Conservation (phyloP, 1,140 invertebrate species). For the Ooceraea biroi region DNA sequence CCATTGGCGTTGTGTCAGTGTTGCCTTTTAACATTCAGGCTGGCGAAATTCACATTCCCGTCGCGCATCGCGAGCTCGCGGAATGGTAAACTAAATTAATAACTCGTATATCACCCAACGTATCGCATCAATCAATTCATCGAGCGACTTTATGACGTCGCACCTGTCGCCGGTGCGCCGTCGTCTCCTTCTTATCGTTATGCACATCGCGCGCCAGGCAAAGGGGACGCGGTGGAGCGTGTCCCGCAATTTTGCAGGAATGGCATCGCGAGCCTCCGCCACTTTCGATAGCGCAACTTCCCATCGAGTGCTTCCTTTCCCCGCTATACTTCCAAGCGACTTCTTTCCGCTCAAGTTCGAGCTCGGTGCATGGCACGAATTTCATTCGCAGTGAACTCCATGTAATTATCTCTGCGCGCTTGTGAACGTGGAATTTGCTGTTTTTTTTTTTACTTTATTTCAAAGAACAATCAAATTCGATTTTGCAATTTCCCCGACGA, state of each 20-base stretch:
- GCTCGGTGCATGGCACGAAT: no score
- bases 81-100: constrained; percentile 43
- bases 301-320: background rate
- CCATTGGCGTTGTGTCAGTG: no score
- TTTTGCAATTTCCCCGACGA: background rate
- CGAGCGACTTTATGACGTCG: constrained; percentile 1
- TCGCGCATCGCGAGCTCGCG: background rate
- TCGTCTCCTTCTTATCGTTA: constrained; percentile 26
- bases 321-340: background rate
- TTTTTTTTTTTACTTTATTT: no score
- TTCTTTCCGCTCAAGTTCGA: no score
- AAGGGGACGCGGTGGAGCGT: constrained; percentile 34
- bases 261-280: constrained; percentile 16
- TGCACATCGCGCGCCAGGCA: background rate
- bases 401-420: no score
- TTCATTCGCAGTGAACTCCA: no score
- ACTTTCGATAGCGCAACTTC: constrained; percentile 12
- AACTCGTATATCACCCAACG: background rate
- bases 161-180: constrained; percentile 43
- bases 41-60: background rate
- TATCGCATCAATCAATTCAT: constrained; percentile 41
- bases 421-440: no score
- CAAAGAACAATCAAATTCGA: no score
- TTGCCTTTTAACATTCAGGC: background rate
- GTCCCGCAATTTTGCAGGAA: constrained; percentile 46